Percentiles rank a stretch among this genome's conserved stretches.
phyloP scores from a whole-genome alignment of 2,797 vertebrate genomes.

The Catharus ustulatus region DNA sequence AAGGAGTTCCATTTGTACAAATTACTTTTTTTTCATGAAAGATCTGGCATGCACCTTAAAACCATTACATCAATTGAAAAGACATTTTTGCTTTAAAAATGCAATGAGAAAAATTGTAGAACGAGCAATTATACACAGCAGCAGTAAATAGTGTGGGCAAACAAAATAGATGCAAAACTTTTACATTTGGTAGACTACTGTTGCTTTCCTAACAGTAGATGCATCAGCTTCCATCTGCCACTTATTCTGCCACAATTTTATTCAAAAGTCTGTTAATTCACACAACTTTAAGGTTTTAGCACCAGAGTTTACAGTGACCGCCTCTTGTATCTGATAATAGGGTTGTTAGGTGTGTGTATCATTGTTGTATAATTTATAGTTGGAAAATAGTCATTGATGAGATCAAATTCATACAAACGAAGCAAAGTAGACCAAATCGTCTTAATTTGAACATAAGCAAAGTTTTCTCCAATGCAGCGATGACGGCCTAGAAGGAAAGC shows the following conservation, averaged over 20 bases:
- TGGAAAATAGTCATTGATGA: slow-evolving; percentile 91
- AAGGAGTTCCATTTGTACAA: background rate
- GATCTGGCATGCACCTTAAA: background rate
- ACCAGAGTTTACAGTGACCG: slow-evolving; percentile 73
- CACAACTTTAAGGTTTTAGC: background rate
- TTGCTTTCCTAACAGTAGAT: background rate
- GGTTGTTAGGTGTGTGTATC: slow-evolving; percentile 95
- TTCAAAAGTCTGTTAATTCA: slow-evolving; percentile 19
- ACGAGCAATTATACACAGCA: background rate
- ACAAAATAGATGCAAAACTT: background rate
- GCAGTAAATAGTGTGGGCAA: background rate
- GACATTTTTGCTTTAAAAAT: background rate
- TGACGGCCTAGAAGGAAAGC: slow-evolving; percentile 85
- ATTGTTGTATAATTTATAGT: slow-evolving; percentile 95
- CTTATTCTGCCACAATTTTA: background rate
- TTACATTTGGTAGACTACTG: background rate
- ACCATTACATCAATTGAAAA: slow-evolving; percentile 4
- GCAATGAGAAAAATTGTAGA: background rate
- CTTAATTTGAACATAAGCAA: slow-evolving; percentile 97
- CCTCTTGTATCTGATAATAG: slow-evolving; percentile 89
- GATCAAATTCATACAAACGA: slow-evolving; percentile 91
- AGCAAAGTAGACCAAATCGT: slow-evolving; percentile 97
- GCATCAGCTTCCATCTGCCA: background rate
- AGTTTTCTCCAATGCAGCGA: slow-evolving; percentile 98
- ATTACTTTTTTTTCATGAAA: background rate